Conservation (phyloP, 2,797 vertebrate species). For the Nyctalus aviator region DNA sequence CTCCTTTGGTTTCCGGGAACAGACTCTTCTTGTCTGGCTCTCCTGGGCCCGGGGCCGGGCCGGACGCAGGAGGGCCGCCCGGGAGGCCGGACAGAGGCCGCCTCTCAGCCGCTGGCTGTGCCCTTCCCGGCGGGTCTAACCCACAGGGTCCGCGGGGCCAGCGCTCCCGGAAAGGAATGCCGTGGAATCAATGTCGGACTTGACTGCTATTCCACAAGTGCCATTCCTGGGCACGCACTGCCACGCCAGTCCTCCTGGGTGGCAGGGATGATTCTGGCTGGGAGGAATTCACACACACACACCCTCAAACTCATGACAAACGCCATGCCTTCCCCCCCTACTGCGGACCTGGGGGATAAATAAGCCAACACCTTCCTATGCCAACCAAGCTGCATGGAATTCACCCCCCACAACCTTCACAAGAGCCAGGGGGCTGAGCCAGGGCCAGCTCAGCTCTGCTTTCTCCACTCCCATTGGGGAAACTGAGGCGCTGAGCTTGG, state of each 20-base stretch:
- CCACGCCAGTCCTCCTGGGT: neutral
- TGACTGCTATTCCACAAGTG: neutral
- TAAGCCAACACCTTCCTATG: neutral
- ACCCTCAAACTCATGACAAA: neutral
- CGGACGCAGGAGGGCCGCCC: neutral
- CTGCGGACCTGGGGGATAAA: neutral
- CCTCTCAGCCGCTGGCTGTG: neutral
- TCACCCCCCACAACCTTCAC: neutral
- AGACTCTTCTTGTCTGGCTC: slow-evolving; percentile 31
- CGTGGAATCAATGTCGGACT: neutral
- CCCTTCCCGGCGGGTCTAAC: neutral
- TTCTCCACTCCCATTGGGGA: neutral
- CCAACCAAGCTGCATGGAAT: neutral
- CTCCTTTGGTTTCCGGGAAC: slow-evolving; percentile 51
- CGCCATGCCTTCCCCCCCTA: neutral
- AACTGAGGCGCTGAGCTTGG: neutral
- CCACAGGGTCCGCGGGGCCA: neutral
- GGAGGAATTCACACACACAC: neutral
- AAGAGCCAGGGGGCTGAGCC: neutral
- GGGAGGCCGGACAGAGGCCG: neutral
- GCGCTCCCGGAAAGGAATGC: neutral
- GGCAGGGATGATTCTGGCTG: neutral
- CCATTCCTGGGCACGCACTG: neutral
- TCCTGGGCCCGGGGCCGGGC: slow-evolving; percentile 25
- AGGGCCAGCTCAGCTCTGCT: neutral